These are phyloP conservation scores for Catostylus mosaicus DNA, from an alignment of 30 jellyfish, hydroid and myxozoan genomes.

Conservation along the genomic window DNA sequence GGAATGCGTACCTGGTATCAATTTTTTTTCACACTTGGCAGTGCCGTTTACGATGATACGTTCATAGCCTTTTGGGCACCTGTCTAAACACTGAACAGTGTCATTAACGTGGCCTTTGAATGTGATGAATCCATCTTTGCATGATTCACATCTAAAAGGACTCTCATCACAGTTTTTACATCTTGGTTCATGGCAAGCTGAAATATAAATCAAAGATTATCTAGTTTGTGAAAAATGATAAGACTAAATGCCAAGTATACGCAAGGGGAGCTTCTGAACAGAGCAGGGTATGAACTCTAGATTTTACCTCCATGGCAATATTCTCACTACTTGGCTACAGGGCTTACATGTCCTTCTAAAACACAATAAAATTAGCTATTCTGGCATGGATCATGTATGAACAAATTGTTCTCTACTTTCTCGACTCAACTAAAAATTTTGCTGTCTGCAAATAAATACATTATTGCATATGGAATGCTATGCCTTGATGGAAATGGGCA, in stretches of 20 bases:
- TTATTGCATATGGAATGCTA: no score
- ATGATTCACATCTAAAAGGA: constrained; percentile 40
- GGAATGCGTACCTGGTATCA: constrained; percentile 21
- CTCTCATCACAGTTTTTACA: constrained; percentile 24
- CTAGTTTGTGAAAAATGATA: background rate
- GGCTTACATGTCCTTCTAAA: no score
- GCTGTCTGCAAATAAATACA: no score
- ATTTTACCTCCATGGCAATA: no score
- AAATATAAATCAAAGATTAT: background rate
- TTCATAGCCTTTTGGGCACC: constrained; percentile 37
- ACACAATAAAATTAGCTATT: no score
- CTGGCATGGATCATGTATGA: no score
- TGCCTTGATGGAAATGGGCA: no score
- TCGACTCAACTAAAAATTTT: no score
- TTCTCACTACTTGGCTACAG: no score
- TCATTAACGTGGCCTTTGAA: background rate
- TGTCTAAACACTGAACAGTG: constrained; percentile 33
- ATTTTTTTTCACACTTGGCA: constrained; percentile 28
- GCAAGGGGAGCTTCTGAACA: no score
- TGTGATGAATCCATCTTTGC: constrained; percentile 31
- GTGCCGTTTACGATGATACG: constrained; percentile 14
- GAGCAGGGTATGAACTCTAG: no score
- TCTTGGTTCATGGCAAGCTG: constrained; percentile 55
- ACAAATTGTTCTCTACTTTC: no score
- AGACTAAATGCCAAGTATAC: background rate